These are phyloP conservation scores for Puma concolor DNA, from an alignment of 2,113 vertebrate genomes.

Conservation along the genomic window DNA sequence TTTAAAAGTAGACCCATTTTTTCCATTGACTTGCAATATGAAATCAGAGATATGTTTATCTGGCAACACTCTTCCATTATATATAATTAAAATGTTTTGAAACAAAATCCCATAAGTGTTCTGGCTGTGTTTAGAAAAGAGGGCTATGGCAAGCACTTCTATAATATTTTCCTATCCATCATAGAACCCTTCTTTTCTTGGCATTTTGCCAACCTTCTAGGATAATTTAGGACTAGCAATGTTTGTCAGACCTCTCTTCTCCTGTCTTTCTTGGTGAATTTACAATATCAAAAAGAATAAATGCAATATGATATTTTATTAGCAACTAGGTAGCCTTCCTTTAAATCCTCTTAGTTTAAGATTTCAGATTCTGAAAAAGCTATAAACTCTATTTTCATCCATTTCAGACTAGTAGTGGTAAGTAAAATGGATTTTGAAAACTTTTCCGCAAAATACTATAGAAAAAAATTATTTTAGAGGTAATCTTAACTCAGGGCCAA, in stretches of 20 bases:
- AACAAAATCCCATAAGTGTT: background rate
- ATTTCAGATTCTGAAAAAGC: background rate
- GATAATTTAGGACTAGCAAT: background rate
- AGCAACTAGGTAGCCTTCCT: background rate
- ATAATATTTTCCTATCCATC: background rate
- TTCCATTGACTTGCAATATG: background rate
- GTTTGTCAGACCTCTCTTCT: background rate
- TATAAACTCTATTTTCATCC: background rate
- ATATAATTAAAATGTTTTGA: background rate
- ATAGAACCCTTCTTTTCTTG: background rate
- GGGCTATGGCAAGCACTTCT: background rate
- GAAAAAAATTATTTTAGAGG: background rate
- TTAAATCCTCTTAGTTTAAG: background rate
- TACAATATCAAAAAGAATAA: background rate
- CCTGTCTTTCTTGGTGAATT: background rate
- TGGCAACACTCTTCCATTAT: background rate
- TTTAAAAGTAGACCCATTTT: background rate
- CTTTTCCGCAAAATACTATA: background rate
- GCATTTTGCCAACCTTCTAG: background rate
- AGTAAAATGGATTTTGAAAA: background rate
- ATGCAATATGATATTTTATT: background rate
- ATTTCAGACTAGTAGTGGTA: background rate
- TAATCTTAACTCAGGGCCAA: background rate
- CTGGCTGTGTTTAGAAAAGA: background rate
- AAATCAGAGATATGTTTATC: background rate